Percentiles rank a stretch among this genome's conserved stretches.
phyloP scores from a whole-genome alignment of 2,888 invertebrate species.

The Spicauda simplicius region DNA sequence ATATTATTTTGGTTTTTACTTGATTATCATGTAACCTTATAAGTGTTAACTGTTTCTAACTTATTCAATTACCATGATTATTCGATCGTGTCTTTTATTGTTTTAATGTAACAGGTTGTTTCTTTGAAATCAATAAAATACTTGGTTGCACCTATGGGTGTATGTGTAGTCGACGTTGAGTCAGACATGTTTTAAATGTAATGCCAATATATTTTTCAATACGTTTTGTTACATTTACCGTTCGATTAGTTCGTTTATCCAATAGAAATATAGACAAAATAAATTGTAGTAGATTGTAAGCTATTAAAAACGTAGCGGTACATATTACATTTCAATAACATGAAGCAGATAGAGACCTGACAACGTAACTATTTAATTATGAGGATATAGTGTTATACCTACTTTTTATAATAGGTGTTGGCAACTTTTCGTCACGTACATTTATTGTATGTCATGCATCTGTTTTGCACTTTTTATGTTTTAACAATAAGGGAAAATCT shows the following conservation, averaged over 20 bases:
- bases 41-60: not conserved
- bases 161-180: constrained; percentile 43
- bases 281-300: constrained; percentile 46
- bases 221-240: constrained; percentile 62
- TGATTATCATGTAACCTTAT: not conserved
- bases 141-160: constrained; percentile 32
- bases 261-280: constrained; percentile 58
- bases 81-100: not conserved
- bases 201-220: constrained; percentile 49
- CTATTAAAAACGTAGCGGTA: constrained; percentile 50
- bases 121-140: constrained; percentile 14
- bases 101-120: not conserved
- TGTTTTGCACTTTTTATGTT: too few relatives aligned
- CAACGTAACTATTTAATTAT: not conserved
- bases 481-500: too few relatives aligned
- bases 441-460: too few relatives aligned
- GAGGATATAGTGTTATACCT: not conserved
- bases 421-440: too few relatives aligned
- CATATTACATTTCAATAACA: not conserved
- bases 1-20: too few relatives aligned
- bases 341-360: not conserved
- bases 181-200: constrained; percentile 13
- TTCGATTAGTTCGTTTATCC: constrained; percentile 44
- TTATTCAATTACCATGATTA: not conserved
- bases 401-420: not conserved